A percentile compares a stretch with the other conserved stretches of the same genome.
Conservation (phyloP, 2,113 vertebrate genomes). For the Oreocharis arfaki region DNA sequence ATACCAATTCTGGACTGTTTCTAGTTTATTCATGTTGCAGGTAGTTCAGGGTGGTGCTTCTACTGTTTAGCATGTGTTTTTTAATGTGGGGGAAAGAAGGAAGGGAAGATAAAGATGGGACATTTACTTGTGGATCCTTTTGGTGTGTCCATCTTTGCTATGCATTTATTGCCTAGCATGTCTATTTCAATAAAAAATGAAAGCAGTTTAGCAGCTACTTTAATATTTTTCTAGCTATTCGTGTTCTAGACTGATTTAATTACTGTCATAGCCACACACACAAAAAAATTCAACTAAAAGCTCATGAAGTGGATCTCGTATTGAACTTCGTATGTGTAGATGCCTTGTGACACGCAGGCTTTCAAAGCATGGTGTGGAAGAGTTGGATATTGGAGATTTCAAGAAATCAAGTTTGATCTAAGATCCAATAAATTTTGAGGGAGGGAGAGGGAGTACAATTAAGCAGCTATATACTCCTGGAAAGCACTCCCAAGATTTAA, state of each 20-base stretch:
- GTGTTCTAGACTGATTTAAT: background rate
- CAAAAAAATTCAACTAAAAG: background rate
- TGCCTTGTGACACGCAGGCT: background rate
- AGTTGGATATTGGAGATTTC: background rate
- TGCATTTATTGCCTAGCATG: background rate
- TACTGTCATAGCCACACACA: background rate
- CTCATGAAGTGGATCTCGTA: background rate
- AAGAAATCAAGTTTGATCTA: background rate
- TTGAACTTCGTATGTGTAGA: background rate
- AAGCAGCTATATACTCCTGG: background rate
- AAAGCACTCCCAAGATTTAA: background rate
- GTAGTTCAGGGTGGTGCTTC: background rate
- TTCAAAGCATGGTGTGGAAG: background rate
- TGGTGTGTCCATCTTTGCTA: background rate
- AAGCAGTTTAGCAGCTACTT: background rate
- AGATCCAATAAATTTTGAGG: background rate
- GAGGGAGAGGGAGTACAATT: background rate
- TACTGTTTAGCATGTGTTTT: background rate
- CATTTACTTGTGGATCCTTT: background rate
- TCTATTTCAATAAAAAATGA: background rate
- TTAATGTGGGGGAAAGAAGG: background rate
- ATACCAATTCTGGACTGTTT: background rate
- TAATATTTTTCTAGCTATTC: background rate
- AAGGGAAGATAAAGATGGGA: background rate
- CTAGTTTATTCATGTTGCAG: background rate